Evolutionary conservation across 2,113 vertebrate species (phyloP), one percentile per base, ranked within the genome.

Genomic region (Eulemur macaco): DNA sequence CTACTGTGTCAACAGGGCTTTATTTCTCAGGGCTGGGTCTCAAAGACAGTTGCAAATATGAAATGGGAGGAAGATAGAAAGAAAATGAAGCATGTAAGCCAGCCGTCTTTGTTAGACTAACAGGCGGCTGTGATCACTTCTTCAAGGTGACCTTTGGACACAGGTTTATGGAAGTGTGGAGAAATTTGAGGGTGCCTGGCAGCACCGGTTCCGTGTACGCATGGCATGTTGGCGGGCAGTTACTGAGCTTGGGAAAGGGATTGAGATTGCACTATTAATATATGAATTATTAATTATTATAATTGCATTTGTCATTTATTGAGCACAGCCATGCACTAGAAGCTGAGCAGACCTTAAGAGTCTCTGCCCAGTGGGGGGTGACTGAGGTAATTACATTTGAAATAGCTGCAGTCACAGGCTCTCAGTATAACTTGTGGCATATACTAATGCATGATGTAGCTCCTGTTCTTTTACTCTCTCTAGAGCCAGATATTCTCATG

Each of bases 201-300:
- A 31, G 63, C 60, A 39, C 71, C 25, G 0, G 27, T 73, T 63
- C 63, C 50, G 25, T 50, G 89, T 63, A 45, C 17, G 86, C 81
- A 5, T 47, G 77, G 96, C 42, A 27, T 60, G 77, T 56, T 58
- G 92, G 81, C 0, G 5, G 94, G 89, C 89, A 83, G 95, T 96
- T 96, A 86, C 89, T 5, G 94, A 94, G 95, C 0, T 0, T 6
- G 14, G 85, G 86, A 85, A 96, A 93, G 64, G 84, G 83, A 81
- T 74, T 91, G 80, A 47, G 80, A 81, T 74, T 91, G 80, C 58
- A 58, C 95, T 96, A 94, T 98, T 97, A 96, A 95, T 96, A 96
- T 87, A 97, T 98, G 96, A 97, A 98, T 98, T 98, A 98, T 97
- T 97, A 98, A 98, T 98, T 97, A 96, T 96, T 96, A 96, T 98